Base-by-base conservation (phyloP, 2,113 vertebrate genomes). In the Pitta sordida region DNA sequence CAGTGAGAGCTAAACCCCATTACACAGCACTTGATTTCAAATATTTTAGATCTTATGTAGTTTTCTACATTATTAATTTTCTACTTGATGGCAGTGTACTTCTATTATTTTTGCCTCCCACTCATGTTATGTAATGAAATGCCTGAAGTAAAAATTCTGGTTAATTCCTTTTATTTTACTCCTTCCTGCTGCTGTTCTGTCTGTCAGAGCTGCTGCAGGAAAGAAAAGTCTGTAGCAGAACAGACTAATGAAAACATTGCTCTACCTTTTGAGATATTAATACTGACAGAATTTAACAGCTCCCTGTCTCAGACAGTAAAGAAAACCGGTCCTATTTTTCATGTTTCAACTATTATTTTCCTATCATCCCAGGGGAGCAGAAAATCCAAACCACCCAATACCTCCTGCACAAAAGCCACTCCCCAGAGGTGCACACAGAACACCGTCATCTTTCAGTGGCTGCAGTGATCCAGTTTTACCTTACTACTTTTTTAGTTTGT, bases 41-140 rank as follows among this genome's bases (percentile, higher is more conserved):
- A 88, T 2, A 8, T 62, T 73, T 75, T 84, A 79, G 59, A 63
- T 73, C 30, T 88, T 94, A 70, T 0, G 2, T 62, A 52, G 55
- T 86, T 95, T 69, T 89, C 69, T 58, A 63, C 46, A 51, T 94
- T 92, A 93, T 73, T 94, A 80, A 83, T 88, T 92, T 90, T 86
- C 69, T 92, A 85, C 80, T 76, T 86, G 65, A 88, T 82, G 39
- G 69, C 83, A 93, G 52, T 32, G 19, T 48, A 26, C 36, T 94
- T 34, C 55, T 86, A 67, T 91, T 95, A 90, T 91, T 94, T 96
- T 87, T 93, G 34, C 85, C 90, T 95, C 87, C 90, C 48, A 90
- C 87, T 88, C 56, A 1, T 93, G 56, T 86, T 64, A 90, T 76
- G 55, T 39, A 78, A 93, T 87, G 58, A 90, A 96, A 95, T 83